A percentile compares a stretch with the other conserved stretches of the same genome.
Evolutionary conservation across 2,888 invertebrate genomes (phyloP).

Genomic region (Drosophila anceps): DNA sequence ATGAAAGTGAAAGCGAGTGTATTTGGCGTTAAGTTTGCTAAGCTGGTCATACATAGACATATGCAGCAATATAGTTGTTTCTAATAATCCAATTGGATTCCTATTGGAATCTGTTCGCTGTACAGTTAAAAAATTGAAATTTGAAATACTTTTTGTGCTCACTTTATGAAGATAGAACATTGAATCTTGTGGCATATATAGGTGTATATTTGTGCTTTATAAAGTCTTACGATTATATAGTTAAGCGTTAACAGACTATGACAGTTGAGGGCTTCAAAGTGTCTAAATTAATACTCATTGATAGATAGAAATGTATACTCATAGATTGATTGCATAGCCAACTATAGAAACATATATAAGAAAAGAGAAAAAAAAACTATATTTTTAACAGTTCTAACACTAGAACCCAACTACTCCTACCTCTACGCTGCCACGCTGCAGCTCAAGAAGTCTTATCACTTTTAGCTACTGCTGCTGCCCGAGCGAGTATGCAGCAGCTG

Average conservation of each 20-base stretch:
- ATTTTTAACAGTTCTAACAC: not conserved
- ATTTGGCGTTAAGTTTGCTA: not conserved
- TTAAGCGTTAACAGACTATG: not conserved
- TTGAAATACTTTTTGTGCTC: no score
- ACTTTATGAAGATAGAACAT: no score
- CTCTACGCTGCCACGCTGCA: not conserved
- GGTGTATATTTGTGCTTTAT: no score
- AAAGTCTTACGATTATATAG: not conserved
- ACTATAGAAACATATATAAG: not conserved
- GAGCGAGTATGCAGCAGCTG: not conserved
- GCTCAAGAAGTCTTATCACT: not conserved
- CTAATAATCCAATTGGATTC: not conserved
- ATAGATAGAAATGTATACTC: no score
- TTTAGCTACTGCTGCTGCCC: not conserved
- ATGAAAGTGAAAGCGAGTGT: not conserved
- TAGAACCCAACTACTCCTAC: not conserved
- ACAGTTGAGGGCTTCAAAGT: not conserved
- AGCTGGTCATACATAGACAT: no score
- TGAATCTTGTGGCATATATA: no score
- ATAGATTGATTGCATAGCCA: not conserved
- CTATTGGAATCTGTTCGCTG: not conserved
- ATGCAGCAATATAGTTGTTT: no score
- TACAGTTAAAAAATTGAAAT: no score
- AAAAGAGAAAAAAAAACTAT: not conserved
- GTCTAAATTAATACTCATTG: not conserved